Evolutionary conservation across 2,888 invertebrate genomes (phyloP), one percentile per base, ranked within the genome.

Genomic region (Melinopterus prodromus): DNA sequence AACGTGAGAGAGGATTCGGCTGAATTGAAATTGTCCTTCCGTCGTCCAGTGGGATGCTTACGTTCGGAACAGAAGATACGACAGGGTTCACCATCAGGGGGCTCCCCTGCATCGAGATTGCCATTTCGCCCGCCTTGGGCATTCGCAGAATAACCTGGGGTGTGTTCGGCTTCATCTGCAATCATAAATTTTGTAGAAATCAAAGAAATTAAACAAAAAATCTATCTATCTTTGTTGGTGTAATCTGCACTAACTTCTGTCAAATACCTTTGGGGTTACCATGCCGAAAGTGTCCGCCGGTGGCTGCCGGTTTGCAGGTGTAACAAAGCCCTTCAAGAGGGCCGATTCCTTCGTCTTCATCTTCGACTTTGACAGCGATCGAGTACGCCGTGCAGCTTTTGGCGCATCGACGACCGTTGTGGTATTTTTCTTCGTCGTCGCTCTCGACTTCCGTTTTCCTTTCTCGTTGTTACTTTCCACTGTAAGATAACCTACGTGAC

Each of bases 41-140:
- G 86, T 94, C 92, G 16, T 89, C 86, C 0, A 94, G 88, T 0
- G 93, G 91, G n/a, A 94, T 93, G 87, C 93, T 94, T 84, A 94
- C 91, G 87, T 93, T 94, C 0, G 93, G 92, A 69, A 91, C 90
- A 16, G 93, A 92, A 0, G 89, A 87, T 0, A 88, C 83, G 12
- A 89, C 84, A 2, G 87, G 87, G 0, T 92, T 91, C 72, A 93
- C 92, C 87, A 93, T 89, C 71, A 94, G 89, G 0, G 94, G 94
- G 78, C 94, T 94, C 6, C 94, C 94, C 6, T 92, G 91, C 91
- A 93, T 91, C 80, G 94, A 94, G 2, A 94, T 89, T 7, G 93
- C 93, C 90, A 93, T 92, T 89, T 94, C 94, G 0, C 93, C 93
- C 82, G 90, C 90, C 2, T 91, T 90, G 38, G 93, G 93, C 83